A percentile compares a stretch with the other conserved stretches of the same genome.
Evolutionary conservation across 1,140 invertebrate species (phyloP).

Genomic region (Ips typographus): DNA sequence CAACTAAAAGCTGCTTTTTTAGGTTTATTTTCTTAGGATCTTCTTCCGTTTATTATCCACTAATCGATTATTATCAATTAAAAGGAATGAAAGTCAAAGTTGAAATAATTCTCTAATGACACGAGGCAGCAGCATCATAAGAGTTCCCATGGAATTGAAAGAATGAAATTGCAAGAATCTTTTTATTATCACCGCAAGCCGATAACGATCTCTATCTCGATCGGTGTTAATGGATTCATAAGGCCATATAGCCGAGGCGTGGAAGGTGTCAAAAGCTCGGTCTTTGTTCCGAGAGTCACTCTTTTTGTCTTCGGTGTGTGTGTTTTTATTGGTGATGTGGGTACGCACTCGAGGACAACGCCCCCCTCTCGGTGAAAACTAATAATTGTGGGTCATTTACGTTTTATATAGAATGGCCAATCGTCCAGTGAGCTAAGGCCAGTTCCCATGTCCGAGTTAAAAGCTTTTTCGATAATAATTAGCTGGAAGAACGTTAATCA

Average conservation of each 20-base stretch:
- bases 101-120: conserved; percentile 33
- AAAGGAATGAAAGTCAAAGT: neutral
- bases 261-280: conserved; percentile 36
- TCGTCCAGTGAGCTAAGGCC: neutral
- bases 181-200: conserved; percentile 27
- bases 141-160: conserved; percentile 29
- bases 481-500: neutral
- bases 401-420: neutral
- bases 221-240: conserved; percentile 37
- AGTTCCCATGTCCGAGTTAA: conserved; percentile 7
- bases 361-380: conserved; percentile 1
- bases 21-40: neutral
- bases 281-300: conserved; percentile 22
- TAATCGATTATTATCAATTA: conserved; percentile 8
- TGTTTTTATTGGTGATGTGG: conserved; percentile 29
- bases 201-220: conserved; percentile 32
- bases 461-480: conserved; percentile 1
- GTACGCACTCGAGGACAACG: conserved; percentile 31
- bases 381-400: conserved; percentile 21
- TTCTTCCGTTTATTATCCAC: neutral
- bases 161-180: conserved; percentile 39
- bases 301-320: conserved; percentile 23
- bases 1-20: neutral
- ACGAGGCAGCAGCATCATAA: conserved; percentile 2
- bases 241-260: conserved; percentile 35